Base-by-base conservation (phyloP, 2,888 invertebrate species). In the Mythimna lalbum region DNA sequence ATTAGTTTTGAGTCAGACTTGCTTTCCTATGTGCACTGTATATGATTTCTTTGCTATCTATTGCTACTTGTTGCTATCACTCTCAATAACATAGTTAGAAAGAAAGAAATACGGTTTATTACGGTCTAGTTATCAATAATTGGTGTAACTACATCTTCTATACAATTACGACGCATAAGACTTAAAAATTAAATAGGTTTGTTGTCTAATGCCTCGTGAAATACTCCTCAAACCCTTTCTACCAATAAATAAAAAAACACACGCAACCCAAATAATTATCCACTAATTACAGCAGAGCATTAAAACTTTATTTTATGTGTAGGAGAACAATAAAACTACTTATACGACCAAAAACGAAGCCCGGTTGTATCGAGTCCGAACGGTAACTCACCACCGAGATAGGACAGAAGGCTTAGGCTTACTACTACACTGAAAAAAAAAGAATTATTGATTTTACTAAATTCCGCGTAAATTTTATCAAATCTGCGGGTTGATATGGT, bases 221-320 rank as follows among this genome's bases (percentile, higher is more conserved):
- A 50, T 66, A 57, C 57, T 55, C 17, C 59, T 52, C 21, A 63
- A 78, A 78, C 50, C 61, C 61, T 52, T 78, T 67, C 57, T 17
- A 68, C 31, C 49, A 60, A 79, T 71, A 77, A 77, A 73, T 73
- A 47, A 70, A 61, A 62, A 83, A 78, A 68, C 50, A 67, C 83
- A 83, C 78, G 78, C 80, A 80, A 74, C 81, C 72, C 43, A 59
- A 78, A 79, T 80, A 80, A 81, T 83, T 83, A 81, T 76, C 77
- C 75, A 83, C 63, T 69, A 80, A 83, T 83, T 81, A 81, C 76
- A 73, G 67, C n/a, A 21, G 57, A 71, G 68, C 78, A 84, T 84
- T 84, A 78, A 81, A 82, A 78, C 61, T 82, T 78, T 83, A 83
- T 81, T 83, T 83, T 83, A 80, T 63, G 72, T 80, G 71, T 84